A percentile compares a stretch with the other conserved stretches of the same genome.
Conservation (phyloP, 2,888 invertebrate species). For the Monopis laevigella region DNA sequence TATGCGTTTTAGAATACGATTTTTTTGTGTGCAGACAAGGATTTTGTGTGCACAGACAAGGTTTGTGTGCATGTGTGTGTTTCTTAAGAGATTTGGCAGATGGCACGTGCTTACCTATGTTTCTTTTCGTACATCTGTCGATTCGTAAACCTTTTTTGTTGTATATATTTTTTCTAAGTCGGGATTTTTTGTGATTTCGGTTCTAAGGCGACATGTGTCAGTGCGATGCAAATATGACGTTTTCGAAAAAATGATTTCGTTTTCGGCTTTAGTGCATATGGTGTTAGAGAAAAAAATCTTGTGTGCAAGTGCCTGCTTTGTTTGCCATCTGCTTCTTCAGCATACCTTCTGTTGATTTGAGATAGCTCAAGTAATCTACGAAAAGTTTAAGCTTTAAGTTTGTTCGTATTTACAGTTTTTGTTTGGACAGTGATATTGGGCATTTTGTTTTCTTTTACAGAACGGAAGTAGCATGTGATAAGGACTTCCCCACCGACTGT, state of each 20-base stretch:
- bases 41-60: constrained; percentile 25
- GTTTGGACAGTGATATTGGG: too few species aligned
- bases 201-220: constrained; percentile 47
- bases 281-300: constrained; percentile 53
- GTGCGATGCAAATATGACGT: constrained; percentile 59
- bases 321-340: constrained; percentile 38
- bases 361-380: constrained; percentile 5
- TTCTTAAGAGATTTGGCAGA: constrained; percentile 62
- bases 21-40: too few species aligned
- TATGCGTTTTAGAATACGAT: constrained; percentile 32
- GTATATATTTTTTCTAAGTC: constrained; percentile 38
- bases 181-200: constrained; percentile 25
- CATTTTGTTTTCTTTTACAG: too few species aligned
- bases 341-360: constrained; percentile 30
- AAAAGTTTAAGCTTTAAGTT: too few species aligned
- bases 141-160: constrained; percentile 40
- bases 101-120: constrained; percentile 56
- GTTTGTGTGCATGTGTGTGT: constrained; percentile 37
- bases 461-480: too few species aligned
- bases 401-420: too few species aligned
- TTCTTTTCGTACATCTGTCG: constrained; percentile 62
- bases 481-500: too few species aligned
- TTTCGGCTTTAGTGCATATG: constrained; percentile 44
- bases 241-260: constrained; percentile 40
- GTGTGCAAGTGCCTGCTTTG: constrained; percentile 47